Base-by-base conservation (phyloP, 2,888 invertebrate species). In the Pterobdella sp. region DNA sequence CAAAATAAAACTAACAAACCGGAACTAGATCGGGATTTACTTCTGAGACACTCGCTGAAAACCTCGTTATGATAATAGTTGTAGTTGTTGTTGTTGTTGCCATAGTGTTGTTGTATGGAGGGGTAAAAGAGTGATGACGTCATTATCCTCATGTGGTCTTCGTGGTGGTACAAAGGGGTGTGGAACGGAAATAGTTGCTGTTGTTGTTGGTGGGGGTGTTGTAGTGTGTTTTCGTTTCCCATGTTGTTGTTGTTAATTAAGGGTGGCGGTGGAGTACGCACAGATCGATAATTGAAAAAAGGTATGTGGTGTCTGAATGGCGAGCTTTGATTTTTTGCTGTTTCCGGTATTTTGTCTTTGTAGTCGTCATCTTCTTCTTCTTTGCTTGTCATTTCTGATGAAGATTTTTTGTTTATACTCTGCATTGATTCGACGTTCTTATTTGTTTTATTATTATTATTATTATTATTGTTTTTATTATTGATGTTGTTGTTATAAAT, bases 401-500 rank as follows among this genome's bases (percentile, higher is more conserved):
- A n/a, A n/a, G n/a, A n/a, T n/a, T n/a, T n/a, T n/a, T n/a, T n/a
- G n/a, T n/a, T n/a, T n/a, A n/a, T n/a, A n/a, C n/a, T n/a, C n/a
- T 18, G 14, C 52, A 14, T 14, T 49, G 52, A 18, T n/a, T 26
- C 31, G 31, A 14, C 31, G 63, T 63, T 26, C 4, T 7, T 10
- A 10, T 7, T 26, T 26, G 63, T 29, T 7, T 7, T 26, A 10
- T 63, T 7, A 14, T 26, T 63, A 10, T 63, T n/a, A 10, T n/a
- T 63, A 14, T 63, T 63, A 29, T 22, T 32, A 31, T 65, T 14
- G 22, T 32, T 65, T 29, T 65, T 65, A 34, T 65, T 65, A 34
- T 35, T 65, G 65, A 32, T 65, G 10, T 29, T 65, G 65, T 65
- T 65, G 31, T 65, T 65, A 4, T 10, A 7, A 22, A 32, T 65